These are phyloP conservation scores for Zaprionus gabonicus DNA, from an alignment of 1,140 invertebrate species.

Conservation along the genomic window DNA sequence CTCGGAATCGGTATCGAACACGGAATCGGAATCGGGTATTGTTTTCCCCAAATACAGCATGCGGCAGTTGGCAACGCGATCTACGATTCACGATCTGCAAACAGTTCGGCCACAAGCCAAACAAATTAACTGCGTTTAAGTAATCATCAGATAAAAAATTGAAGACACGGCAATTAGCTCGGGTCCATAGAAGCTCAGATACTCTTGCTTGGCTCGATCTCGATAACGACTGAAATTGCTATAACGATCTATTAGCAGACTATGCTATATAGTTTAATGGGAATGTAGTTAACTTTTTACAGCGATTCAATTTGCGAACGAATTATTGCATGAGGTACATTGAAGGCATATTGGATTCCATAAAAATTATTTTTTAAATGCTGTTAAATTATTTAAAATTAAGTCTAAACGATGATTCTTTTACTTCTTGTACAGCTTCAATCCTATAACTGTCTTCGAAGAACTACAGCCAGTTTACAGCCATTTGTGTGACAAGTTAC, in stretches of 20 bases:
- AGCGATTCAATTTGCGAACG: background rate
- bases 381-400: too few species aligned
- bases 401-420: too few species aligned
- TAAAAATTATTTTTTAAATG: too few species aligned
- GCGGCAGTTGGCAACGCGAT: slow-evolving; percentile 9
- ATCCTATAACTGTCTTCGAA: too few species aligned
- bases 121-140: slow-evolving; percentile 75
- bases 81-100: slow-evolving; percentile 17
- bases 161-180: slow-evolving; percentile 33
- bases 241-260: background rate
- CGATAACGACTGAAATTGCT: background rate
- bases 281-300: background rate
- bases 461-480: too few species aligned
- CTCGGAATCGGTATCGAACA: slow-evolving; percentile 8
- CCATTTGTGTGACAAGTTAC: background rate
- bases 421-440: too few species aligned
- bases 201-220: background rate
- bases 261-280: background rate
- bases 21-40: slow-evolving; percentile 11
- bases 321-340: background rate
- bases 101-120: slow-evolving; percentile 56
- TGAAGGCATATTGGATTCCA: background rate
- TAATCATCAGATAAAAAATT: slow-evolving; percentile 26
- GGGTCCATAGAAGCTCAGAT: background rate
- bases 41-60: slow-evolving; percentile 9